These are phyloP conservation scores for Andrena haemorrhoa DNA, from an alignment of 2,888 invertebrate genomes.

Conservation along the genomic window DNA sequence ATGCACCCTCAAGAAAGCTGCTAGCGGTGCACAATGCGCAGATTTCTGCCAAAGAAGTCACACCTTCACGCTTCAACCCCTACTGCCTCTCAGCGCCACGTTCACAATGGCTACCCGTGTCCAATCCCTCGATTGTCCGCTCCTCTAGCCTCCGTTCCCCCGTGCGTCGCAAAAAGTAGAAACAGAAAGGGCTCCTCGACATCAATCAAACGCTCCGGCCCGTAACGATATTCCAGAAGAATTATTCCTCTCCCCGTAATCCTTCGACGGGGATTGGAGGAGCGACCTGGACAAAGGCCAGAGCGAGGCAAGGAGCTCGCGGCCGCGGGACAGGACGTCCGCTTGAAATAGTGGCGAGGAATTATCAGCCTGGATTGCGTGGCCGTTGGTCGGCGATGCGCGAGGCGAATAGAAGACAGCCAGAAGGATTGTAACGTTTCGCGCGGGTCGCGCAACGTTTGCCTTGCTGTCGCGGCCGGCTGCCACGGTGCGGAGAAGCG, in stretches of 20 bases:
- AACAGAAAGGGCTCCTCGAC: not conserved
- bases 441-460: conserved; percentile 57
- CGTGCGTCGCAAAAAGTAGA: conserved; percentile 5
- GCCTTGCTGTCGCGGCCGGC: conserved; percentile 37
- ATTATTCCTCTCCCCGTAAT: conserved; percentile 29
- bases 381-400: conserved; percentile 30
- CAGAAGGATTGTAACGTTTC: conserved; percentile 74
- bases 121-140: conserved; percentile 8
- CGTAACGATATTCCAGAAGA: conserved; percentile 10
- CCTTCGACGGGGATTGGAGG: conserved; percentile 56
- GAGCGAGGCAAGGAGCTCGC: conserved; percentile 25
- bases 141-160: not conserved
- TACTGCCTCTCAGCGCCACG: not conserved
- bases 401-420: conserved; percentile 37
- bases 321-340: conserved; percentile 49
- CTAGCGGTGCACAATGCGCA: not conserved
- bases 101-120: not conserved
- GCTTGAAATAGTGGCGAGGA: conserved; percentile 76
- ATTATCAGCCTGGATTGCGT: conserved; percentile 63
- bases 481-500: conserved; percentile 47
- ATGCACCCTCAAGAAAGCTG: not conserved
- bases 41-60: not conserved
- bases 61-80: conserved; percentile 11
- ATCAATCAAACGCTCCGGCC: not conserved
- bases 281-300: conserved; percentile 67